phyloP scores from a whole-genome alignment of 2,797 vertebrate species.

The Spatula versicolor region DNA sequence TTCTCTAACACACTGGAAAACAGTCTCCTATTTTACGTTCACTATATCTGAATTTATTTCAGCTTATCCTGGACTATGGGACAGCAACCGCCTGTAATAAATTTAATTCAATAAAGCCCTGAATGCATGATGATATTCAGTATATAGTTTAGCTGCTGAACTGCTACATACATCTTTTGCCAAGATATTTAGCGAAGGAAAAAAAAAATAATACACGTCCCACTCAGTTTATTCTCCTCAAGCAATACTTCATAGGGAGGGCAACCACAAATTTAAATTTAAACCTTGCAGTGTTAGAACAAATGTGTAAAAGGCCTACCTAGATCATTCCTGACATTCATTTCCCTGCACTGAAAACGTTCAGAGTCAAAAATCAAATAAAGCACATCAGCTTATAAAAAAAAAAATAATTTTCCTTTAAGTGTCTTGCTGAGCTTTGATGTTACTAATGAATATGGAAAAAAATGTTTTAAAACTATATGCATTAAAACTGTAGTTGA shows the following conservation, averaged over 20 bases:
- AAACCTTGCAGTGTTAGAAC: background rate
- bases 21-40: background rate
- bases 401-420: conserved; percentile 9
- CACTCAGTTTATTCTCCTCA: background rate
- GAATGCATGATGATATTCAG: background rate
- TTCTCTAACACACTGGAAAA: background rate
- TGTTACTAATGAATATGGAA: background rate
- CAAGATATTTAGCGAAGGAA: background rate
- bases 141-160: background rate
- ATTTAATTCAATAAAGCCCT: background rate
- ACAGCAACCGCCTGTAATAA: background rate
- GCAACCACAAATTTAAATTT: background rate
- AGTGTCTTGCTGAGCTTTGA: background rate
- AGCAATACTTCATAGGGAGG: background rate
- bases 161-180: background rate
- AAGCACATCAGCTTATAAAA: background rate
- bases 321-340: background rate
- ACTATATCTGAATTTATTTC: background rate
- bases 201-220: background rate
- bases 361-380: conserved; percentile 17
- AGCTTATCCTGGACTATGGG: background rate
- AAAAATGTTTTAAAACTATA: background rate
- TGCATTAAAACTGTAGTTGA: background rate
- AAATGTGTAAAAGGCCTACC: background rate
- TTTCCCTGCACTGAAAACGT: background rate